Evolutionary conservation across 2,797 vertebrate species (phyloP), one percentile per base, ranked within the genome.

Genomic region (Urocyon cinereoargenteus): DNA sequence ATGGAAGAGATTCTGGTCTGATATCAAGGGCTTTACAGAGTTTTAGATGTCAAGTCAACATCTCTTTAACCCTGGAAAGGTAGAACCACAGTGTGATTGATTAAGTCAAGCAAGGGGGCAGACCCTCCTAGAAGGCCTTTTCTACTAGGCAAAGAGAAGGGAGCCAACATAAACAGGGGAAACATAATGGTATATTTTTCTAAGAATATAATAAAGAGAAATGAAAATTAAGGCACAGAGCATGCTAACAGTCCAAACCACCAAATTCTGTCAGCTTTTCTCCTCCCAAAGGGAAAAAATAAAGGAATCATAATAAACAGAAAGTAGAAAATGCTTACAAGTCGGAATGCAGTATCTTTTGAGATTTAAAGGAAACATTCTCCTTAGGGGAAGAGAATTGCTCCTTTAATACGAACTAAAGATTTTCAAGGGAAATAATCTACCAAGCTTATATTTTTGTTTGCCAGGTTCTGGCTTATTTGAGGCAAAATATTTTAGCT

Each of bases 51-150:
- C 93, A 96, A 93, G 94, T 79, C 68, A 94, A 85, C 64, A 78
- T 79, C n/a, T 96, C 86, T 95, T 95, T 97, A 91, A 62, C 87
- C 66, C 66, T 92, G 34, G 75, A 97, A 95, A 89, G 53, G 34
- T 36, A 73, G 21, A 88, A 92, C 6, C 21, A 86, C 45, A 92
- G 19, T 70, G 28, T 24, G 51, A 55, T 55, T 78, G 86, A 94
- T 94, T 97, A 89, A 94, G 73, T 94, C 70, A 97, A 89, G 5
- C 19, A 72, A 89, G 45, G 34, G 36, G 3, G 45, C 12, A 90
- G 51, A 70, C 6, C 64, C 7, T 49, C 24, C 26, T 84, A 24
- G 22, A 89, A 83, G 8, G 72, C 34, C n/a, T 70, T 86, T 86
- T 81, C 49, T 93, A 86, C 84, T 64, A 85, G 34, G 19, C 22